A percentile compares a stretch with the other conserved stretches of the same genome.
Evolutionary conservation across 1,140 invertebrate species (phyloP).

Genomic region (Scaptomyza graminum): DNA sequence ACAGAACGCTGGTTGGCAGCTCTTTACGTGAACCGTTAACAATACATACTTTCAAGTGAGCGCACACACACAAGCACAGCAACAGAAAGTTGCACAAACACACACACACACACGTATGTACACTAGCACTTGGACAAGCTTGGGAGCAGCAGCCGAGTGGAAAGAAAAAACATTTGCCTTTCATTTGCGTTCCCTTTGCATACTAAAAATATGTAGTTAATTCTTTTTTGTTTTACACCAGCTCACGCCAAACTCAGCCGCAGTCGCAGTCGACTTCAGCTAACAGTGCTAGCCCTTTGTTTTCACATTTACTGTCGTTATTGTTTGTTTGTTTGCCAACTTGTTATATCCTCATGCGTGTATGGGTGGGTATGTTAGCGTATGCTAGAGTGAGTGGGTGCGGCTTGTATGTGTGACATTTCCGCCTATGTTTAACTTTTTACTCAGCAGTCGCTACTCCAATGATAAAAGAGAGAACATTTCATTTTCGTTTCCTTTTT

Average conservation of each 20-base stretch:
- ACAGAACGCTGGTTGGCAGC: slow-evolving; percentile 37
- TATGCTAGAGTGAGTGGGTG: slow-evolving; percentile 40
- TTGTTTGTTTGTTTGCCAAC: slow-evolving; percentile 76
- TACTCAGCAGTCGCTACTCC: slow-evolving; percentile 59
- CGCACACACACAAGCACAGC: slow-evolving; percentile 53
- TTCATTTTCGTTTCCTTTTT: slow-evolving; percentile 3
- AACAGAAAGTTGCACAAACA: slow-evolving; percentile 17
- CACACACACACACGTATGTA: slow-evolving; percentile 14
- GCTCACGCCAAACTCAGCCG: slow-evolving; percentile 30
- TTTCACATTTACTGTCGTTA: slow-evolving; percentile 75
- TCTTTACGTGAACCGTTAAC: slow-evolving; percentile 68
- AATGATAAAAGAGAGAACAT: slow-evolving; percentile 23
- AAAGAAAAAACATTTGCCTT: slow-evolving; percentile 81
- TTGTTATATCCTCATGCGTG: slow-evolving; percentile 53
- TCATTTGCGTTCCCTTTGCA: slow-evolving; percentile 80
- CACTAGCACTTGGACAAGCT: not conserved
- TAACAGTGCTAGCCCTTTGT: slow-evolving; percentile 79
- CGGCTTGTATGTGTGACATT: slow-evolving; percentile 76
- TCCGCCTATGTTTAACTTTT: slow-evolving; percentile 80
- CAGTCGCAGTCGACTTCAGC: slow-evolving; percentile 20
- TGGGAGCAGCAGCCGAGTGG: slow-evolving; percentile 41
- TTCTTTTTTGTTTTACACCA: slow-evolving; percentile 49
- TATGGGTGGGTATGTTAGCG: slow-evolving; percentile 4
- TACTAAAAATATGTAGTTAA: slow-evolving; percentile 82
- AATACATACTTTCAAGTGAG: slow-evolving; percentile 79